These are phyloP conservation scores for Phengaris alcon DNA, from an alignment of 2,888 invertebrate species.

Conservation along the genomic window DNA sequence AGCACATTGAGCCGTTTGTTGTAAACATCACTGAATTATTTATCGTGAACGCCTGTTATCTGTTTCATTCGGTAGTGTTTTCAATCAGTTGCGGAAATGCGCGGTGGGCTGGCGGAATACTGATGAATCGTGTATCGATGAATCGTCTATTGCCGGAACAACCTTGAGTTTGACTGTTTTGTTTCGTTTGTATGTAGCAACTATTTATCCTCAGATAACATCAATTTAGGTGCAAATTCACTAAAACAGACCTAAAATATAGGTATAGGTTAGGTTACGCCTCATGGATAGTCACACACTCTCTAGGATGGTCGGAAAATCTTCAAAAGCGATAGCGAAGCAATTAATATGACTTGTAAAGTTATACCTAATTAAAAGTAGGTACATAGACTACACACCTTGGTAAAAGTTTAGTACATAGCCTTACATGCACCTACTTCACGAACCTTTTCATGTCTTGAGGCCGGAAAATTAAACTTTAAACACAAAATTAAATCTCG, in stretches of 20 bases:
- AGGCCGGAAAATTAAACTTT: not conserved
- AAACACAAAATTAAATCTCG: slow-evolving; percentile 1
- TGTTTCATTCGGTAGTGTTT: slow-evolving; percentile 18
- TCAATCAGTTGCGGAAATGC: slow-evolving; percentile 15
- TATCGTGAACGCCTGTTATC: slow-evolving; percentile 14
- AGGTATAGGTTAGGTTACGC: no score
- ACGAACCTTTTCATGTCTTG: not conserved
- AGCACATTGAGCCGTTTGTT: not conserved
- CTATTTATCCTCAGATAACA: not conserved
- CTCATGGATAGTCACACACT: not conserved
- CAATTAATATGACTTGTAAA: no score
- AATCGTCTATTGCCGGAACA: slow-evolving; percentile 12
- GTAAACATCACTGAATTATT: slow-evolving; percentile 19
- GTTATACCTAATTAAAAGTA: no score
- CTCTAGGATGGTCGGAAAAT: no score
- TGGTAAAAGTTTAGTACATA: not conserved
- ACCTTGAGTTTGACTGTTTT: slow-evolving; percentile 17
- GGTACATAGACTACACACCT: no score
- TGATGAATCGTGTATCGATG: slow-evolving; percentile 2
- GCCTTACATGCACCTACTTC: not conserved
- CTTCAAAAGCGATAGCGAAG: no score
- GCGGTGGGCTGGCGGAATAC: slow-evolving; percentile 7
- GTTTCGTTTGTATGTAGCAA: not conserved
- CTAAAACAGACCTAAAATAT: no score
- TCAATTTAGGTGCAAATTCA: not conserved